phyloP scores from a whole-genome alignment of 2,888 invertebrate genomes.

The Leptinotarsa haldemani region DNA sequence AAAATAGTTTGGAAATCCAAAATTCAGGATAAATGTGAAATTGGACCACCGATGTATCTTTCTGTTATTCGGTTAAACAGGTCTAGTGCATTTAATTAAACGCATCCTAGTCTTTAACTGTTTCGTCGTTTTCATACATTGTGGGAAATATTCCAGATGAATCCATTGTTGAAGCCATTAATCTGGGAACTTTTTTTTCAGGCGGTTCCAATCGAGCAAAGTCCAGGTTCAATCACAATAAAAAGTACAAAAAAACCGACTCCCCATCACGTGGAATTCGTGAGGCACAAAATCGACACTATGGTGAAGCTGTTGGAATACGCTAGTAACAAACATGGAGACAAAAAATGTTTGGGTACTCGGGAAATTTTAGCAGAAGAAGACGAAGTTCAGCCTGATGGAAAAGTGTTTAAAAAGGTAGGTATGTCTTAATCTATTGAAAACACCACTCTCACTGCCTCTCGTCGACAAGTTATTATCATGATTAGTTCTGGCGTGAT shows the following conservation, averaged over 20 bases:
- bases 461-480: no score
- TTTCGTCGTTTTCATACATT: no score
- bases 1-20: no score
- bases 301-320: slow-evolving; percentile 85
- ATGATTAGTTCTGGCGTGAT: no score
- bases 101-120: no score
- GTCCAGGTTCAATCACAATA: slow-evolving; percentile 70
- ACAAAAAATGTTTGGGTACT: slow-evolving; percentile 85
- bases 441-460: no score
- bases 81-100: no score
- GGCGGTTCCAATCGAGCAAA: slow-evolving; percentile 30
- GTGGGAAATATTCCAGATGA: no score
- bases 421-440: slow-evolving; percentile 65
- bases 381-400: slow-evolving; percentile 92
- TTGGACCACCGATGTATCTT: no score
- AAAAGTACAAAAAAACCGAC: slow-evolving; percentile 78
- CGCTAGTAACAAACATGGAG: slow-evolving; percentile 77
- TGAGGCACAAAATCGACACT: slow-evolving; percentile 79
- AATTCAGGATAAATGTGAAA: no score
- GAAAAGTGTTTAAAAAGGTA: slow-evolving; percentile 95
- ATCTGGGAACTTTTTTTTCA: slow-evolving; percentile 10
- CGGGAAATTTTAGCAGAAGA: slow-evolving; percentile 89
- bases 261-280: slow-evolving; percentile 75
- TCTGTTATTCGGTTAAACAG: no score
- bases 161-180: no score